phyloP scores from a whole-genome alignment of 2,888 invertebrate species.

The Caenorhabditis imperialis region DNA sequence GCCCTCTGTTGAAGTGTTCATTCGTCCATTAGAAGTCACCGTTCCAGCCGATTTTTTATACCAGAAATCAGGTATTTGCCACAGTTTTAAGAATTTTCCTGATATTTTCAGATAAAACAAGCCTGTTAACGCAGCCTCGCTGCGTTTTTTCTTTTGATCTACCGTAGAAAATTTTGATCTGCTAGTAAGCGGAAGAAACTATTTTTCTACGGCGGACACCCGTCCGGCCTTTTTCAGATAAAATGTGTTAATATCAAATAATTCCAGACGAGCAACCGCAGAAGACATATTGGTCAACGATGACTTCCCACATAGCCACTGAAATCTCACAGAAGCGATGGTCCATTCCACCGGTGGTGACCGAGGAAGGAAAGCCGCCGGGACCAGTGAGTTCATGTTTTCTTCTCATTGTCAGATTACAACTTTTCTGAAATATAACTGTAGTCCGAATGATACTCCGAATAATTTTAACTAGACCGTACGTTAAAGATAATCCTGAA shows the following conservation, averaged over 20 bases:
- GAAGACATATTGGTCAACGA: slow-evolving; percentile 64
- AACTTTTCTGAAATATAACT: too few relatives aligned
- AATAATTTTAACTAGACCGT: too few relatives aligned
- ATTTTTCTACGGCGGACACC: too few relatives aligned
- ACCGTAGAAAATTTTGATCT: too few relatives aligned
- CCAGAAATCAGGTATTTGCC: slow-evolving; percentile 25
- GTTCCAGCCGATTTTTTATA: slow-evolving; percentile 53
- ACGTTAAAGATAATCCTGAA: too few relatives aligned
- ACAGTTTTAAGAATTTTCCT: background rate
- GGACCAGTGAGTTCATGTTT: slow-evolving; percentile 63
- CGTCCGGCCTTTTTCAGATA: background rate
- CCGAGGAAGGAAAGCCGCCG: slow-evolving; percentile 64
- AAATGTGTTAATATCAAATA: too few relatives aligned
- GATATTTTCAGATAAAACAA: too few relatives aligned
- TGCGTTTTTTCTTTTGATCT: too few relatives aligned
- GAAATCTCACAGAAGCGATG: slow-evolving; percentile 65
- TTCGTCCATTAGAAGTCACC: slow-evolving; percentile 63
- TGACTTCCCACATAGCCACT: slow-evolving; percentile 65
- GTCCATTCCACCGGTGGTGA: slow-evolving; percentile 63
- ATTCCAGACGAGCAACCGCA: slow-evolving; percentile 14
- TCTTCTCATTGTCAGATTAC: background rate
- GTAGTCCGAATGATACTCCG: too few relatives aligned
- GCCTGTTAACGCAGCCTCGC: too few relatives aligned
- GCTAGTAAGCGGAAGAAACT: too few relatives aligned
- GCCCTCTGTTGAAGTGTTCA: slow-evolving; percentile 57